Evolutionary conservation across 2,113 vertebrate genomes (phyloP), one percentile per base, ranked within the genome.

Genomic region (Apteryx mantelli): DNA sequence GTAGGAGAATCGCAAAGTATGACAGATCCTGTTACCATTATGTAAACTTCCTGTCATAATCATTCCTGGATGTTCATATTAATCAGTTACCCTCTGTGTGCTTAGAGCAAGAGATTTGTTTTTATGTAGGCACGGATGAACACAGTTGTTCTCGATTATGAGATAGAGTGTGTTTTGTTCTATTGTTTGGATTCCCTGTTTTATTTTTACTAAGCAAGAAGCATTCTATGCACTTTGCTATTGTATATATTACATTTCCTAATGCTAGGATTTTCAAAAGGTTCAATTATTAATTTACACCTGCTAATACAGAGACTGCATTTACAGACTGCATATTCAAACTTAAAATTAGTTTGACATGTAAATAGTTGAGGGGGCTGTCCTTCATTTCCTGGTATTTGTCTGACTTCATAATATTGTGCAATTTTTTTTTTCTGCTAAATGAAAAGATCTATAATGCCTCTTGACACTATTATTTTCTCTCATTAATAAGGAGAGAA

Each of bases 41-140:
- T 77, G 93, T 91, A 95, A 95, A 96, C 97, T 95, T 96, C 94
- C 84, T 94, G 91, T 96, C 96, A 94, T 69, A 58, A 28, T 94
- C 42, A 2, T 95, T 91, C 95, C 68, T 69, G 93, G 74, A 75
- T 60, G 96, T 96, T 97, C 95, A 78, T 55, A 93, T 88, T 95
- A 91, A 66, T 63, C 82, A 73, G 91, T 63, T 91, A 69, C 90
- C 79, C 90, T 89, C 78, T 70, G 70, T 76, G 21, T 0, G 26
- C 87, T 70, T 56, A 3, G 78, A 98, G 97, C 91, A 91, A 93
- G 71, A 92, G 93, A 81, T 86, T 69, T 78, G 92, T 93, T 96
- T 95, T 94, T 71, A 65, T 69, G 53, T 11, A 88, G 91, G 93
- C 91, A 91, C 92, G 64, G 13, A 65, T 61, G 80, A 88, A 68